These are phyloP conservation scores for Falco concolor DNA, from an alignment of 2,797 vertebrate genomes.

Conservation along the genomic window DNA sequence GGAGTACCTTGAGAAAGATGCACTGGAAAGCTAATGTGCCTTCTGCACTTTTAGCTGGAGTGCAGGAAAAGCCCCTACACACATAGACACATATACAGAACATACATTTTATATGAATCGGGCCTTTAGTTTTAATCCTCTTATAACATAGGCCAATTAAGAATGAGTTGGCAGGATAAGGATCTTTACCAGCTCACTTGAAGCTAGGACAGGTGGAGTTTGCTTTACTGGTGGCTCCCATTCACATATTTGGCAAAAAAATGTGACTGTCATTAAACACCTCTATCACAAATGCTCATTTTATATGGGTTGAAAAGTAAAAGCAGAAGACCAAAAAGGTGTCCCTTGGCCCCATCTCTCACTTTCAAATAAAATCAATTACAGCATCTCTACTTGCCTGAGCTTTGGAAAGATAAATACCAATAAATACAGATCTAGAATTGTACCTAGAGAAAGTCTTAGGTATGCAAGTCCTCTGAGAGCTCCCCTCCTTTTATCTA, in stretches of 20 bases:
- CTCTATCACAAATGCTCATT: conserved; percentile 42
- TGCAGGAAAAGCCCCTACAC: not conserved
- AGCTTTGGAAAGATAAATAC: conserved; percentile 65
- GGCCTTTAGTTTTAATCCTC: conserved; percentile 71
- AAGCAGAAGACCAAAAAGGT: conserved; percentile 52
- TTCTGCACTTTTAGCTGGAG: not conserved
- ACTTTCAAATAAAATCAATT: conserved; percentile 72
- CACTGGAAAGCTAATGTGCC: not conserved
- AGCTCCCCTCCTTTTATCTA: conserved; percentile 61
- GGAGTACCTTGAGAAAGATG: not conserved
- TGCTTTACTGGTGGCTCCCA: conserved; percentile 54
- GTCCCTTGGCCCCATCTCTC: conserved; percentile 60
- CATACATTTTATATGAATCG: conserved; percentile 56
- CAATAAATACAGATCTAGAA: conserved; percentile 45
- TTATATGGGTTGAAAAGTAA: conserved; percentile 59
- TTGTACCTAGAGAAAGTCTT: conserved; percentile 55
- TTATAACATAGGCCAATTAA: conserved; percentile 68
- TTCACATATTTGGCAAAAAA: conserved; percentile 50
- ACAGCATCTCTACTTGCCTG: conserved; percentile 48
- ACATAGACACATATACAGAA: conserved; percentile 24
- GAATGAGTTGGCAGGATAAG: conserved; percentile 61
- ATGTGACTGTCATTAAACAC: conserved; percentile 43
- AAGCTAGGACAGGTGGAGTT: conserved; percentile 52
- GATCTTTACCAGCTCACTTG: conserved; percentile 61
- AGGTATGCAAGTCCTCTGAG: conserved; percentile 34